phyloP scores from a whole-genome alignment of 2,113 vertebrate genomes.

The Eudyptes chrysolophus region DNA sequence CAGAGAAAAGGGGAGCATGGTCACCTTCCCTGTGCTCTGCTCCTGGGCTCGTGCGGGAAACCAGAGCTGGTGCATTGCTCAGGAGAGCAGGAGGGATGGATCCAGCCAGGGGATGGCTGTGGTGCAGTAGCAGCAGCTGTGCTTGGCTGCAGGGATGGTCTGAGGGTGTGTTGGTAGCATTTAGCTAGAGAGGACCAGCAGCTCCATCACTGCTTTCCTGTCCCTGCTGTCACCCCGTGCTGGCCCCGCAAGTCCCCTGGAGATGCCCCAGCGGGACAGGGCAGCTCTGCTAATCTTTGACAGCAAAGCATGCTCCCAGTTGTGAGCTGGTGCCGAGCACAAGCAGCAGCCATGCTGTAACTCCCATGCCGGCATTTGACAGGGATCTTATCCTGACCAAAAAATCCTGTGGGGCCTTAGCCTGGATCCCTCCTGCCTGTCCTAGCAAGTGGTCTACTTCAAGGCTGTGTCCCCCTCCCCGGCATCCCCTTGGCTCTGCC shows the following conservation, averaged over 20 bases:
- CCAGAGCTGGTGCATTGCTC: background rate
- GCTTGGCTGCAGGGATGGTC: background rate
- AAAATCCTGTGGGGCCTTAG: background rate
- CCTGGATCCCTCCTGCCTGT: background rate
- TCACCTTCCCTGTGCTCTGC: background rate
- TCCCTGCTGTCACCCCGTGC: background rate
- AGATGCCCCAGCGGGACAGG: background rate
- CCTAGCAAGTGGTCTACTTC: fast-evolving
- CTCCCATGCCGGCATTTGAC: background rate
- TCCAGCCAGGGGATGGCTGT: background rate
- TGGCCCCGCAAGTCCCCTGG: background rate
- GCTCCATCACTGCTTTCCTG: background rate
- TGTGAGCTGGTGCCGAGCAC: background rate
- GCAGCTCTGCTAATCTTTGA: background rate
- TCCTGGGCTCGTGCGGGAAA: background rate
- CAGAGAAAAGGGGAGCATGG: background rate
- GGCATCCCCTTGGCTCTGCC: background rate
- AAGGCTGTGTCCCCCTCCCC: background rate
- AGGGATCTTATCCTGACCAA: background rate
- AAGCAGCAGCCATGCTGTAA: background rate
- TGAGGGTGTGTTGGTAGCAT: background rate
- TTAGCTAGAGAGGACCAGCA: background rate
- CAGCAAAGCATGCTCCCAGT: background rate
- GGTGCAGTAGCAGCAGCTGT: background rate
- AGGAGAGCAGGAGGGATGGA: background rate